Percentiles rank a stretch among this genome's conserved stretches.
These are phyloP conservation scores for Thaumatotibia leucotreta DNA, from an alignment of 1,140 invertebrate species.

Conservation along the genomic window DNA sequence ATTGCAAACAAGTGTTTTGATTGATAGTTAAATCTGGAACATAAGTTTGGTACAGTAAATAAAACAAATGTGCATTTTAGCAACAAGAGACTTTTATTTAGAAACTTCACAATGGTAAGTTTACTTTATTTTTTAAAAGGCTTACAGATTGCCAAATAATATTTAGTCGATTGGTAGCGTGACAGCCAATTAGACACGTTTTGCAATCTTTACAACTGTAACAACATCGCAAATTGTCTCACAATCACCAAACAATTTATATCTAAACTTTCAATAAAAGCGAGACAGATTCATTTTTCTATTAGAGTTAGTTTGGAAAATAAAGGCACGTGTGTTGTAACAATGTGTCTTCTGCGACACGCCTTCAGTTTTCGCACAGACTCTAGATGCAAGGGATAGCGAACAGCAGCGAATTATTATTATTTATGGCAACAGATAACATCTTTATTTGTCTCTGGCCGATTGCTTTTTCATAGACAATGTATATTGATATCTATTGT, in stretches of 20 bases:
- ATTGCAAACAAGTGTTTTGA: too few relatives aligned
- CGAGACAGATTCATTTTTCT: not conserved
- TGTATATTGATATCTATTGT: constrained; percentile 8
- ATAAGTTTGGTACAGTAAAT: too few relatives aligned
- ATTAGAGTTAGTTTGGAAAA: not conserved
- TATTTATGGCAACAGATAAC: not conserved
- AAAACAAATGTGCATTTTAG: too few relatives aligned
- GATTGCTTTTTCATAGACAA: constrained; percentile 8
- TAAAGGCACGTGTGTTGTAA: too few relatives aligned
- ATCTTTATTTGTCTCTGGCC: not conserved
- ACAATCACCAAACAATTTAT: not conserved
- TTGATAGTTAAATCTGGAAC: too few relatives aligned
- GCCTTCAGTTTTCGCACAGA: too few relatives aligned
- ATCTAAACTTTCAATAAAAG: not conserved
- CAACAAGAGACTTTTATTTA: too few relatives aligned
- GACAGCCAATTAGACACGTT: not conserved
- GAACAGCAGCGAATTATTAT: not conserved
- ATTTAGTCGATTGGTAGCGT: too few relatives aligned
- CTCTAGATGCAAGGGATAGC: not conserved
- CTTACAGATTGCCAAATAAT: too few relatives aligned
- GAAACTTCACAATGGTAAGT: too few relatives aligned
- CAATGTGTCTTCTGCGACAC: too few relatives aligned
- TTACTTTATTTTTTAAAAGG: too few relatives aligned
- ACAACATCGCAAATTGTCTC: not conserved
- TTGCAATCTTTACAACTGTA: not conserved